phyloP scores from a whole-genome alignment of 1,140 invertebrate species.

The Homarus americanus region DNA sequence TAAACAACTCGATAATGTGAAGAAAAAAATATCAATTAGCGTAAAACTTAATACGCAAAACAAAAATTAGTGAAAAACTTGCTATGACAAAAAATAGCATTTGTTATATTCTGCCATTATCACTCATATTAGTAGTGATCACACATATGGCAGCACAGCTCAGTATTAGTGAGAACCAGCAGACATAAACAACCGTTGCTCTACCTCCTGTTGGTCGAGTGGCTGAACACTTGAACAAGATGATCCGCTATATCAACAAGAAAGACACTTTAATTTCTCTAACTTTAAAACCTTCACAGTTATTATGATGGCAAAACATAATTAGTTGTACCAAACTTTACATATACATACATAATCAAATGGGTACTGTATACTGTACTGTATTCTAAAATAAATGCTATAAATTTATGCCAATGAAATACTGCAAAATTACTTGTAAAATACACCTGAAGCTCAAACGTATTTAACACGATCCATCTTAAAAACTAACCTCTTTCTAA shows the following conservation, averaged over 20 bases:
- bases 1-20: neutral
- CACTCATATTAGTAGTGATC: neutral
- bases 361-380: too few relatives aligned
- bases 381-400: too few relatives aligned
- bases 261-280: neutral
- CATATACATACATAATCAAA: too few relatives aligned
- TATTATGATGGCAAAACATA: too few relatives aligned
- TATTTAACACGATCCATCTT: too few relatives aligned
- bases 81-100: neutral
- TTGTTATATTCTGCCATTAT: too few relatives aligned
- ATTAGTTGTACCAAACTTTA: too few relatives aligned
- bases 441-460: too few relatives aligned
- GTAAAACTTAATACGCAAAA: neutral
- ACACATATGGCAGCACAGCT: neutral
- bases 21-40: neutral
- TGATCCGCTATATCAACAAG: slow-evolving; percentile 37
- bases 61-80: neutral
- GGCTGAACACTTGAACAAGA: slow-evolving; percentile 59
- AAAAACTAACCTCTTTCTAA: too few relatives aligned
- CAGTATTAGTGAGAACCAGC: neutral
- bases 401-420: too few relatives aligned
- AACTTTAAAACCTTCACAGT: neutral
- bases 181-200: slow-evolving; percentile 19
- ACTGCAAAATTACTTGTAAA: too few relatives aligned
- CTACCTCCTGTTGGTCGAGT: slow-evolving; percentile 43